These are phyloP conservation scores for Xiphorhynchus erythropygius DNA, from an alignment of 2,797 vertebrate genomes.

Conservation along the genomic window DNA sequence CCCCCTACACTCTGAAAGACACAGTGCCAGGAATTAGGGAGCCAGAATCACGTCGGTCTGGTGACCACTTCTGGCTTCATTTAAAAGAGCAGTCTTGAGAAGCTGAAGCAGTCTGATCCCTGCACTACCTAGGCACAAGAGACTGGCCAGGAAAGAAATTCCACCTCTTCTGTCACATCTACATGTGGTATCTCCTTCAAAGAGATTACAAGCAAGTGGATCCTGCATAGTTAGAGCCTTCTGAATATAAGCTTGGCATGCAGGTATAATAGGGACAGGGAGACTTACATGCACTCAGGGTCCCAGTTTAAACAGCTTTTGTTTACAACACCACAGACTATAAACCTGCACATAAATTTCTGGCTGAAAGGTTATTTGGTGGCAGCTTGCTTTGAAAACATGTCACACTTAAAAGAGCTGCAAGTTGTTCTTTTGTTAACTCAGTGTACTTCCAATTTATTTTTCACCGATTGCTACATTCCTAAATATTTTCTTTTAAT, in stretches of 20 bases:
- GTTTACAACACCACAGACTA: background rate
- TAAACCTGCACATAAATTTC: background rate
- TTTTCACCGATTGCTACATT: conserved; percentile 14
- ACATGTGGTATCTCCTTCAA: background rate
- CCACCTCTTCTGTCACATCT: background rate
- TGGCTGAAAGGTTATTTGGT: background rate
- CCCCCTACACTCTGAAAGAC: background rate
- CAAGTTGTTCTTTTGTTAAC: background rate
- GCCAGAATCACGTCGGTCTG: fast-evolving
- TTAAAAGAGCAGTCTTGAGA: background rate
- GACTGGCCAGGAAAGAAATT: background rate
- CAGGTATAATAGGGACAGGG: background rate
- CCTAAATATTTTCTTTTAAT: conserved; percentile 49
- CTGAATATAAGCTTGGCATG: background rate
- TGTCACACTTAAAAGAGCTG: background rate
- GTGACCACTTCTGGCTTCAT: background rate
- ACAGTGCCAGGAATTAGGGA: background rate
- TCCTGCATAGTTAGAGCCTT: background rate
- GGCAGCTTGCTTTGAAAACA: background rate
- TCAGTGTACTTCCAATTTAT: conserved; percentile 35
- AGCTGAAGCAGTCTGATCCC: background rate
- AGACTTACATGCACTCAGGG: background rate
- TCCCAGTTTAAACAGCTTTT: background rate
- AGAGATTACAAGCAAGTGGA: background rate
- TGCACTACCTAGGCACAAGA: background rate